A percentile compares a stretch with the other conserved stretches of the same genome.
Evolutionary conservation across 2,797 vertebrate genomes (phyloP).

Genomic region (Manis pentadactyla): DNA sequence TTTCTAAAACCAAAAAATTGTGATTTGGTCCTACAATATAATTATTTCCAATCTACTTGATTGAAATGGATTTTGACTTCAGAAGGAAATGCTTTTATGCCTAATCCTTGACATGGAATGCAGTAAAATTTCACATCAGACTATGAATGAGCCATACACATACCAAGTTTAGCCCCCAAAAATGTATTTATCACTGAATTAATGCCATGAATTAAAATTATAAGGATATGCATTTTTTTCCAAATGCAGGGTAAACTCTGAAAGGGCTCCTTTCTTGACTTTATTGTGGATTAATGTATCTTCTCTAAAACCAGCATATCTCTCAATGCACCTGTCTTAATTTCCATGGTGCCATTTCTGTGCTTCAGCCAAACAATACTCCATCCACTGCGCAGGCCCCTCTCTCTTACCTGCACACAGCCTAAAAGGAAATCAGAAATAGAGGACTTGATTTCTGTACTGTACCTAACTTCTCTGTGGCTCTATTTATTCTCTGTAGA

Average conservation of each 20-base stretch:
- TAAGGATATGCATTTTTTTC: constrained; percentile 33
- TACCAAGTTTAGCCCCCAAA: not conserved
- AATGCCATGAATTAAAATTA: constrained; percentile 38
- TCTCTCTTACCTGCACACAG: not conserved
- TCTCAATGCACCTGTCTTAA: not conserved
- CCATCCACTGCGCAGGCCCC: not conserved
- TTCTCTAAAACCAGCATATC: not conserved
- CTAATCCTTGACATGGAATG: constrained; percentile 56
- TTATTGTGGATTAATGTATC: not conserved
- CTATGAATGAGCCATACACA: not conserved
- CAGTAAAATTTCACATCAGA: constrained; percentile 58
- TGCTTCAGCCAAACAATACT: not conserved
- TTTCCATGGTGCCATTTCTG: not conserved
- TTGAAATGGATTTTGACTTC: constrained; percentile 72
- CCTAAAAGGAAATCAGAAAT: not conserved
- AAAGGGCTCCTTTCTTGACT: constrained; percentile 56
- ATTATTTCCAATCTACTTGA: constrained; percentile 70
- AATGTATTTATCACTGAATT: constrained; percentile 37
- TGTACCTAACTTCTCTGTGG: not conserved
- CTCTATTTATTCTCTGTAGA: not conserved
- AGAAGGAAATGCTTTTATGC: constrained; percentile 70
- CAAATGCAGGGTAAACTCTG: constrained; percentile 34
- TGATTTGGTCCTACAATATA: constrained; percentile 59
- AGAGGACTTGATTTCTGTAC: not conserved
- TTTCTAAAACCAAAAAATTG: constrained; percentile 71